Percentiles rank a stretch among this genome's conserved stretches.
Evolutionary conservation across 2,113 vertebrate species (phyloP).

Genomic region (Lycaon pictus): DNA sequence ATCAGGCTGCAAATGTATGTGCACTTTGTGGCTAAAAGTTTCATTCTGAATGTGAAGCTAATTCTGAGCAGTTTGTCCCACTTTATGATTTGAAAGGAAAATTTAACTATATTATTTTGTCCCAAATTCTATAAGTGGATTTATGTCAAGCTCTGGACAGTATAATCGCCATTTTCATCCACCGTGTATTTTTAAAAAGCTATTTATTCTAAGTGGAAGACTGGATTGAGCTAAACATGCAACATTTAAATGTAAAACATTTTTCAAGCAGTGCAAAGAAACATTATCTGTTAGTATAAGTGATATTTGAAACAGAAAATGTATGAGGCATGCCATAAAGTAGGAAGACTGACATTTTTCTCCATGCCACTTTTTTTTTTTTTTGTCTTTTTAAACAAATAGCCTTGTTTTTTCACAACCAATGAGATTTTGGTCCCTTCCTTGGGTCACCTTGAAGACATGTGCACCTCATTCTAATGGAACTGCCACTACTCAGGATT

Average conservation of each 20-base stretch:
- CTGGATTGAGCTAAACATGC: not conserved
- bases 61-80: not conserved
- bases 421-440: not conserved
- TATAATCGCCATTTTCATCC: not conserved
- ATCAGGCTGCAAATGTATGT: not conserved
- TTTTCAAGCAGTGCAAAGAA: constrained; percentile 44
- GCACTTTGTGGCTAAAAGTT: not conserved
- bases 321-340: not conserved
- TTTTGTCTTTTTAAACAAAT: not conserved
- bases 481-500: not conserved
- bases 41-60: not conserved
- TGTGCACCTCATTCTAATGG: not conserved
- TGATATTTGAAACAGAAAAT: constrained; percentile 46
- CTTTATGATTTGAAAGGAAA: constrained; percentile 21
- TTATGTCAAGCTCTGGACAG: not conserved
- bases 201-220: constrained; percentile 38
- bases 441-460: not conserved
- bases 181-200: not conserved
- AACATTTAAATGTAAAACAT: constrained; percentile 15
- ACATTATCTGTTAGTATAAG: not conserved
- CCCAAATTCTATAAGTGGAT: not conserved
- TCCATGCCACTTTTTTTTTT: not conserved
- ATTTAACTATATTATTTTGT: not conserved
- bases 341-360: not conserved
- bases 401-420: not conserved